Percentiles rank a stretch among this genome's conserved stretches.
Conservation (phyloP, 2,888 invertebrate species). For the Xestobium rufovillosum region DNA sequence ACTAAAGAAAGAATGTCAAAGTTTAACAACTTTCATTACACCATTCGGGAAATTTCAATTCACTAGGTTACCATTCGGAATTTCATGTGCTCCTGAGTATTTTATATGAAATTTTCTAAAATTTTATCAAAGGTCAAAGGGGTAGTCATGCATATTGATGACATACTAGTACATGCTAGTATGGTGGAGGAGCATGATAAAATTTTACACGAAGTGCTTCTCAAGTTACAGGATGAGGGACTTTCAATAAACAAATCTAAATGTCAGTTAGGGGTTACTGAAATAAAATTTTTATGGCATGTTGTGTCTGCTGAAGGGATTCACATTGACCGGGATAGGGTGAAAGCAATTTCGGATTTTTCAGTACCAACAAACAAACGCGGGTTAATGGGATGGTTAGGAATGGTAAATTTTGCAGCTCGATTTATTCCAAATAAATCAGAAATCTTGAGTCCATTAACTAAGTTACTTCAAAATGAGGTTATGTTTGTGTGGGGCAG, state of each 20-base stretch:
- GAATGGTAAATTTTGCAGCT: conserved; percentile 13
- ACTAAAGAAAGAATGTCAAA: conserved; percentile 13
- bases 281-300: conserved; percentile 5
- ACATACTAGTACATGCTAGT: conserved; percentile 10
- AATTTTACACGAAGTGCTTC: conserved; percentile 7
- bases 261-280: conserved; percentile 10
- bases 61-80: conserved; percentile 12
- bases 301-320: conserved; percentile 3
- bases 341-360: conserved; percentile 11
- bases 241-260: conserved; percentile 13
- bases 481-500: conserved; percentile 4
- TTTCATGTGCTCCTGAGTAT: conserved; percentile 12
- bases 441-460: conserved; percentile 10
- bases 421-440: conserved; percentile 12
- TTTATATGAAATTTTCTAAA: conserved; percentile 11
- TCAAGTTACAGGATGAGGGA: conserved; percentile 8
- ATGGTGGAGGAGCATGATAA: conserved; percentile 14
- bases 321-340: conserved; percentile 7
- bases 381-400: conserved; percentile 10
- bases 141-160: conserved; percentile 15
- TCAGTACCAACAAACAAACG: conserved; percentile 8
- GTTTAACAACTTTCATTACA: conserved; percentile 19
- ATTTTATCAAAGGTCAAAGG: conserved; percentile 13
- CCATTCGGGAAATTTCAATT: conserved; percentile 12
- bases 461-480: conserved; percentile 10